These are phyloP conservation scores for Acrocera orbiculus DNA, from an alignment of 2,888 invertebrate species.

Conservation along the genomic window DNA sequence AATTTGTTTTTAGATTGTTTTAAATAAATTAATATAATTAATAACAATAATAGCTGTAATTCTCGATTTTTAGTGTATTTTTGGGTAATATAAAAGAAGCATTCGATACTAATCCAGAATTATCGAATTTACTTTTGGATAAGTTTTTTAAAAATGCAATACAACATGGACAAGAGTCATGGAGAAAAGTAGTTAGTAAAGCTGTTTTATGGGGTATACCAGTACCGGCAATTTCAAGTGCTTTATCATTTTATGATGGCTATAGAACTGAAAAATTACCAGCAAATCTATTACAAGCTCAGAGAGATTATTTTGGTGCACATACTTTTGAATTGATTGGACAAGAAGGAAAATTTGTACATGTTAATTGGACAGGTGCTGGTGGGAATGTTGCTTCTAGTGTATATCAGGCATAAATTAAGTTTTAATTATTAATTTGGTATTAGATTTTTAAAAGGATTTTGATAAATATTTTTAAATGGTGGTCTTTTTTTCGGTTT, in stretches of 20 bases:
- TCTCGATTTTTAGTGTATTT: slow-evolving; percentile 46
- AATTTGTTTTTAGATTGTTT: slow-evolving; percentile 34
- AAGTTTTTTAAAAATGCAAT: slow-evolving; percentile 84
- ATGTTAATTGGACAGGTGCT: slow-evolving; percentile 99
- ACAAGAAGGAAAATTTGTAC: slow-evolving; percentile 75
- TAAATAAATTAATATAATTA: slow-evolving; percentile 17
- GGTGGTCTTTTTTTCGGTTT: too few species aligned
- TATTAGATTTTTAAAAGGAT: too few species aligned
- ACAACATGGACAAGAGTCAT: slow-evolving; percentile 58
- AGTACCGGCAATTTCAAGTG: slow-evolving; percentile 81
- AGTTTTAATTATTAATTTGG: too few species aligned
- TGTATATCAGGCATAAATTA: slow-evolving; percentile 65
- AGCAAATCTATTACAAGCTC: slow-evolving; percentile 92
- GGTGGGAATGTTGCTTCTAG: slow-evolving; percentile 93
- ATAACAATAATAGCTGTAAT: too few species aligned
- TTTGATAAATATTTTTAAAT: too few species aligned
- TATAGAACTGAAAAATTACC: slow-evolving; percentile 74
- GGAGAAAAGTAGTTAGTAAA: slow-evolving; percentile 66
- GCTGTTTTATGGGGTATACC: slow-evolving; percentile 70
- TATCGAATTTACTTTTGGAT: slow-evolving; percentile 77
- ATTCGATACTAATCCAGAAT: slow-evolving; percentile 70
- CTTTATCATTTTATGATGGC: slow-evolving; percentile 94
- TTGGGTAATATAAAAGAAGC: slow-evolving; percentile 85
- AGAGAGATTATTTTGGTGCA: slow-evolving; percentile 96
- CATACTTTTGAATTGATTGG: slow-evolving; percentile 88